A percentile compares a stretch with the other conserved stretches of the same genome.
These are phyloP conservation scores for Tupaia chinensis DNA, from an alignment of 2,113 vertebrate genomes.

Conservation along the genomic window DNA sequence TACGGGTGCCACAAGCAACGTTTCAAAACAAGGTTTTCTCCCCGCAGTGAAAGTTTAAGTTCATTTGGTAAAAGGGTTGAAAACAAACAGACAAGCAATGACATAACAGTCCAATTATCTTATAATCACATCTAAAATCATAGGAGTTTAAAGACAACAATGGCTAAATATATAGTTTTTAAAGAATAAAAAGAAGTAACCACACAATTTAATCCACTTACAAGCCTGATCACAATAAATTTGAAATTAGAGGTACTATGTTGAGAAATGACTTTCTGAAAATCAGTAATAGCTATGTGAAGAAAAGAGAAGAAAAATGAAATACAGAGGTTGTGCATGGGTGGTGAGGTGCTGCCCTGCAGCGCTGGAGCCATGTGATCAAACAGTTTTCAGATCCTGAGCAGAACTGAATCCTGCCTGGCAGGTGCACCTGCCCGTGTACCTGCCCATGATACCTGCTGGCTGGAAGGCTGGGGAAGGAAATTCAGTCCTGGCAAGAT, in stretches of 20 bases:
- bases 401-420: no score
- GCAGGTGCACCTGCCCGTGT: no score
- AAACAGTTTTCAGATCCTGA: no score
- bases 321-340: no score
- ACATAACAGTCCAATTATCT: not conserved
- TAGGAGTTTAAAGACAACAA: not conserved
- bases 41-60: not conserved
- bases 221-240: not conserved
- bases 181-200: not conserved
- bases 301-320: not conserved
- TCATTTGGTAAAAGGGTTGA: not conserved
- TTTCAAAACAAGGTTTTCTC: not conserved
- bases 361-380: no score
- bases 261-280: not conserved
- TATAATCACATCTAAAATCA: not conserved
- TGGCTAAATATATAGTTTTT: not conserved
- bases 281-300: not conserved
- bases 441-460: no score
- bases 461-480: no score
- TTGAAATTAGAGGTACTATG: not conserved
- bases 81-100: not conserved
- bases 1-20: not conserved
- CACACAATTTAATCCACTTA: not conserved
- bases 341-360: no score
- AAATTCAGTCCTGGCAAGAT: no score